Evolutionary conservation across 2,113 vertebrate species (phyloP).

Genomic region (Muntiacus reevesi): DNA sequence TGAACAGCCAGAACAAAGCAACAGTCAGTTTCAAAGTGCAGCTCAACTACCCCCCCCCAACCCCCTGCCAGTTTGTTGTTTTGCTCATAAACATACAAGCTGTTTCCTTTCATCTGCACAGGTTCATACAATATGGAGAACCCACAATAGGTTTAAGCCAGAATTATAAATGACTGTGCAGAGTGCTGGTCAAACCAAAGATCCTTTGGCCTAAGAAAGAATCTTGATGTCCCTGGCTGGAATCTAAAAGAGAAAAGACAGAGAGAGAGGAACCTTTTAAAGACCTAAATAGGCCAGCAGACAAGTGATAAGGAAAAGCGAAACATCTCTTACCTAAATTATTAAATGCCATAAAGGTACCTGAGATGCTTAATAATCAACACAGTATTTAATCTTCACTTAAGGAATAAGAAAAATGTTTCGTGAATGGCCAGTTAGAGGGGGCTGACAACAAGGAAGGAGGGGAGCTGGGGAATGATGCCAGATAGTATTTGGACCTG

Average conservation of each 20-base stretch:
- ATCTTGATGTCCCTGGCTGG: neutral
- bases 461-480: neutral
- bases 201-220: neutral
- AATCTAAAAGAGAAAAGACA: neutral
- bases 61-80: conserved; percentile 64
- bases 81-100: conserved; percentile 74
- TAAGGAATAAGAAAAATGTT: neutral
- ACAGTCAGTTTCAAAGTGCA: conserved; percentile 68
- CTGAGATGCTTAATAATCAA: neutral
- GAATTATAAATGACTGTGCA: conserved; percentile 61
- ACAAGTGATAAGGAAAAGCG: neutral
- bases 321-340: neutral
- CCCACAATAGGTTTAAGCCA: conserved; percentile 48
- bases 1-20: conserved; percentile 74
- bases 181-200: conserved; percentile 41
- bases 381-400: neutral
- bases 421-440: neutral
- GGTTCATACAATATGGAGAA: conserved; percentile 72
- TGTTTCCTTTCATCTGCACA: conserved; percentile 74
- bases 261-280: neutral
- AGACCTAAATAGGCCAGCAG: neutral
- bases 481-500: neutral
- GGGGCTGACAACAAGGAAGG: neutral
- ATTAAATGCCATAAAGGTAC: neutral
- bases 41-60: conserved; percentile 59